These are phyloP conservation scores for Lagopus muta DNA, from an alignment of 2,113 vertebrate species.

Conservation along the genomic window DNA sequence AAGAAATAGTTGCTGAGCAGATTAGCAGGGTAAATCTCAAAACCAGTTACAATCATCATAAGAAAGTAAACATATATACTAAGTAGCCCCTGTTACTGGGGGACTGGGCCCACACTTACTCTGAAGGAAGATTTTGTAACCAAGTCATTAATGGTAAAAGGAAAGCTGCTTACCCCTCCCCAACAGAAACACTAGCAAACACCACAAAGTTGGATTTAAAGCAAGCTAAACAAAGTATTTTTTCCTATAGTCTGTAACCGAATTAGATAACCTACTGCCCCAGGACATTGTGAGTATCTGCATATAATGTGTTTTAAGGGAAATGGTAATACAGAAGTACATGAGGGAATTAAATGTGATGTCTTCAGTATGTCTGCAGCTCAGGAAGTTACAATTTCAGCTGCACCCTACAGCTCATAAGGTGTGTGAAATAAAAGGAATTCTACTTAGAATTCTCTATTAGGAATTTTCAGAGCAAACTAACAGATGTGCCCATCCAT, in stretches of 20 bases:
- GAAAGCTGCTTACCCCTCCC: neutral
- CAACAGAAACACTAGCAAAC: neutral
- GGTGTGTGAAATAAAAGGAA: neutral
- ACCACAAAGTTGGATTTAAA: neutral
- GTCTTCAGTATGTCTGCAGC: neutral
- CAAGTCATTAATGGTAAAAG: neutral
- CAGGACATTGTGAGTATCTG: neutral
- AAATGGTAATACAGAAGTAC: neutral
- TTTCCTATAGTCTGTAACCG: neutral
- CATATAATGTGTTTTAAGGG: neutral
- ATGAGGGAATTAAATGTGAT: neutral
- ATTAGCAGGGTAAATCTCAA: neutral
- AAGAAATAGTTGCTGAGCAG: neutral
- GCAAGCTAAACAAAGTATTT: neutral
- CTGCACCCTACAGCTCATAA: neutral
- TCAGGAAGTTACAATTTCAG: neutral
- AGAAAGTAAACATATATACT: neutral
- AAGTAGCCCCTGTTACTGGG: neutral
- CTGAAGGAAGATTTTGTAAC: neutral
- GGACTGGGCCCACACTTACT: neutral
- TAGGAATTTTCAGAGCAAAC: neutral
- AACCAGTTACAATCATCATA: neutral
- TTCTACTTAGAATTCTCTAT: neutral
- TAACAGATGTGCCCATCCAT: neutral
- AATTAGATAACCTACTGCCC: neutral